Base-by-base conservation (phyloP, 2,797 vertebrate genomes). In the Alauda arvensis region DNA sequence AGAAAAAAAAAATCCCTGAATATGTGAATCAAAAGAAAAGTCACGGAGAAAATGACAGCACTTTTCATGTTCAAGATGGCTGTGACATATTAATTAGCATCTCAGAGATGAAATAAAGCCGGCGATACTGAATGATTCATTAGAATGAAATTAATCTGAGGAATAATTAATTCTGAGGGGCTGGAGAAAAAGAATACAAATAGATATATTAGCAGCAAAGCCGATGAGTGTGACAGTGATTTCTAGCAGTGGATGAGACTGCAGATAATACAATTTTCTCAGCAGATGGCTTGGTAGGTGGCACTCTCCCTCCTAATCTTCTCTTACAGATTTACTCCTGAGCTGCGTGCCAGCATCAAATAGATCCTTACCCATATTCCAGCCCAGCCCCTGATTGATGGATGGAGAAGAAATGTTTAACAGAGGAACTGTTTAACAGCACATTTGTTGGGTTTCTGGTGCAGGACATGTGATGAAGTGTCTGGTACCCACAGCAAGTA, bases 281-380 rank as follows among this genome's bases (percentile, higher is more conserved):
- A 92, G 93, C 92, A 94, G 92, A 92, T 94, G 91, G 77, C 59
- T 87, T 92, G 83, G 92, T 93, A 94, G 85, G 85, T 87, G 93
- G 89, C 87, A 92, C 71, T 90, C 61, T 79, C 62, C 49, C 61
- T 85, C 48, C 85, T 81, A 93, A 92, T 0, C 34, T 88, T 68
- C 55, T 83, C 71, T 77, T 79, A 90, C 77, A 90, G 74, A 92
- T 86, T 77, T 77, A 91, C 39, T 90, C 79, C 74, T 55, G 72
- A 94, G 67, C 77, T 81, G 39, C 0, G 0, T 88, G 76, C 90
- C 82, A 93, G 56, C 60, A 85, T 42, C 46, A 87, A 81, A 87
- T 57, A 74, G 74, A 87, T 83, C 49, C 74, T 70, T 78, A 53
- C 57, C 60, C 34, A 19, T 62, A 69, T 43, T 83, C 56, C 49